Evolutionary conservation across 2,888 invertebrate species (phyloP), one percentile per base, ranked within the genome.

Genomic region (Leptopilina drosophilae): DNA sequence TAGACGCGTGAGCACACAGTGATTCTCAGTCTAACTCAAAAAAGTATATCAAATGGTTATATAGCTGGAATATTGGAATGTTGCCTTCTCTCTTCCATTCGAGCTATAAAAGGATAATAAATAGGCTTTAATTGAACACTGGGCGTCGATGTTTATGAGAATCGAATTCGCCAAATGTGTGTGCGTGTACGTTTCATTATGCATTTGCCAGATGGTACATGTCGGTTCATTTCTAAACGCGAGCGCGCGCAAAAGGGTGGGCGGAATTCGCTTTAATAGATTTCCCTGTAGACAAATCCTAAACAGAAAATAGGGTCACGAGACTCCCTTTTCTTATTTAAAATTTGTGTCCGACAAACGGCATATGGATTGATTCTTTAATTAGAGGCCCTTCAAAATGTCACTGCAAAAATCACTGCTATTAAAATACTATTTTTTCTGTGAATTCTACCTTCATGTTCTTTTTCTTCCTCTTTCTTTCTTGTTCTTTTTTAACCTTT

Each of bases 221-320:
- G 77, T 56, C 49, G 49, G 9, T 49, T 49, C 33, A 11, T 69
- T 33, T 42, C 42, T 42, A 42, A 42, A 33, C 33, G 33, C 33
- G 33, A 33, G 33, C 3, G 33, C 42, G 42, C 42, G 33, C 33
- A 14, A 33, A 33, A 56, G 73, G 73, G 73, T 81, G 79, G 82
- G 76, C 83, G 81, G 81, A 76, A 49, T 53, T 33, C 78, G 81
- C 69, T 65, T 83, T 80, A 82, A 85, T 89, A 87, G 89, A 90
- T 89, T 89, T 90, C 89, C 90, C 90, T 86, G 87, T 88, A 89
- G 89, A 88, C 89, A 87, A 73, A 81, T 87, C 87, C 88, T 88
- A 90, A 88, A 90, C 89, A 85, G 84, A 85, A 33, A 82, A 78
- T 56, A 56, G 73, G 73, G 73, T 73, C 73, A 73, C 8, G 33